Conservation (phyloP, 2,113 vertebrate species). For the Mola mola region DNA sequence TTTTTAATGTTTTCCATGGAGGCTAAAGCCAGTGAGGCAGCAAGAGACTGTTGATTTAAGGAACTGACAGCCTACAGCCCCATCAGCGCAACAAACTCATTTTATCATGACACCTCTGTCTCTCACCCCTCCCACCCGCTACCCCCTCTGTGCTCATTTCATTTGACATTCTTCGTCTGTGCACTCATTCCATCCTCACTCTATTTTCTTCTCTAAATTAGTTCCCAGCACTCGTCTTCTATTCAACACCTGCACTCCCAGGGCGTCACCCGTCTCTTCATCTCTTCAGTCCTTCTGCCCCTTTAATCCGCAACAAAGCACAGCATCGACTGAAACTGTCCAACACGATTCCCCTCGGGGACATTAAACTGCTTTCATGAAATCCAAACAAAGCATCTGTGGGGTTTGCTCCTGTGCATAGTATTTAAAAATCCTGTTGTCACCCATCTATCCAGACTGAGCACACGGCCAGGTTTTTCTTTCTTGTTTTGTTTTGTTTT, state of each 20-base stretch:
- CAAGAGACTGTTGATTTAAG: slow-evolving; percentile 49
- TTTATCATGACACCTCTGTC: slow-evolving; percentile 50
- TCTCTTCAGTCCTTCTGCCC: not conserved
- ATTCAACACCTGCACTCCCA: not conserved
- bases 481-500: not conserved
- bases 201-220: slow-evolving; percentile 21
- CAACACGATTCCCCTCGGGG: too few species aligned
- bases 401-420: not conserved
- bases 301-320: not conserved
- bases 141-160: slow-evolving; percentile 19
- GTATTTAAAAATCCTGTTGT: slow-evolving; percentile 53
- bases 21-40: slow-evolving; percentile 22
- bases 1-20: slow-evolving; percentile 40
- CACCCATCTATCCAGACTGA: slow-evolving; percentile 27
- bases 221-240: not conserved
- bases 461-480: too few species aligned
- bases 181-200: slow-evolving; percentile 22
- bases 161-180: slow-evolving; percentile 31
- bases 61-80: slow-evolving; percentile 50
- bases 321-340: not conserved
- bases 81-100: slow-evolving; percentile 49
- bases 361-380: not conserved
- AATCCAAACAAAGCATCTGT: not conserved
- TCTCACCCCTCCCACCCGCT: slow-evolving; percentile 3
- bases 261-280: not conserved